Conservation (phyloP, 2,888 invertebrate species). For the Polymixis lichenea region DNA sequence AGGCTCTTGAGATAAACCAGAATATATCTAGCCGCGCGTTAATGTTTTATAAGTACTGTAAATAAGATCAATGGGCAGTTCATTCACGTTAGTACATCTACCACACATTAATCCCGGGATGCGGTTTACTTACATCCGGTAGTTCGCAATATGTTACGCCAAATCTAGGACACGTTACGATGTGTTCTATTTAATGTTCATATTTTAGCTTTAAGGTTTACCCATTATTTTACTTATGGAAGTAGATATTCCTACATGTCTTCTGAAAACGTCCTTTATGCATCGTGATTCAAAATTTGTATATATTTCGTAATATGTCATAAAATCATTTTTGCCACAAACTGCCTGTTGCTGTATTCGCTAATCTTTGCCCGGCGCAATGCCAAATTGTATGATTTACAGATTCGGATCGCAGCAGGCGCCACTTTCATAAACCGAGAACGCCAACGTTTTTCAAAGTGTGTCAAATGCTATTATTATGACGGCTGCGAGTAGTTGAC, state of each 20-base stretch:
- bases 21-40: constrained; percentile 21
- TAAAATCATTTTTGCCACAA: constrained; percentile 37
- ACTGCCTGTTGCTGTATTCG: constrained; percentile 50
- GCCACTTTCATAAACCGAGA: constrained; percentile 81
- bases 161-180: constrained; percentile 61
- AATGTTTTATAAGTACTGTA: constrained; percentile 54
- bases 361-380: constrained; percentile 79
- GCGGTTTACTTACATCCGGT: constrained; percentile 69
- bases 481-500: constrained; percentile 54
- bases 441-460: constrained; percentile 75
- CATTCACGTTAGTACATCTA: constrained; percentile 56
- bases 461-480: constrained; percentile 78
- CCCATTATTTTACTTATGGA: constrained; percentile 37
- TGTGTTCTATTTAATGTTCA: constrained; percentile 60
- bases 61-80: constrained; percentile 64
- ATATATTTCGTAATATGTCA: constrained; percentile 17
- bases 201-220: constrained; percentile 52
- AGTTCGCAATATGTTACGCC: constrained; percentile 60
- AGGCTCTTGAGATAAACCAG: constrained; percentile 18
- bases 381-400: constrained; percentile 88
- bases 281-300: not conserved
- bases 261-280: constrained; percentile 4
- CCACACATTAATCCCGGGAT: constrained; percentile 67
- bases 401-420: constrained; percentile 76
- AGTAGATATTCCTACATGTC: constrained; percentile 8